Percentiles rank a stretch among this genome's conserved stretches.
These are phyloP conservation scores for Hirudinaria manillensis DNA, from an alignment of 2,888 invertebrate genomes.

Conservation along the genomic window DNA sequence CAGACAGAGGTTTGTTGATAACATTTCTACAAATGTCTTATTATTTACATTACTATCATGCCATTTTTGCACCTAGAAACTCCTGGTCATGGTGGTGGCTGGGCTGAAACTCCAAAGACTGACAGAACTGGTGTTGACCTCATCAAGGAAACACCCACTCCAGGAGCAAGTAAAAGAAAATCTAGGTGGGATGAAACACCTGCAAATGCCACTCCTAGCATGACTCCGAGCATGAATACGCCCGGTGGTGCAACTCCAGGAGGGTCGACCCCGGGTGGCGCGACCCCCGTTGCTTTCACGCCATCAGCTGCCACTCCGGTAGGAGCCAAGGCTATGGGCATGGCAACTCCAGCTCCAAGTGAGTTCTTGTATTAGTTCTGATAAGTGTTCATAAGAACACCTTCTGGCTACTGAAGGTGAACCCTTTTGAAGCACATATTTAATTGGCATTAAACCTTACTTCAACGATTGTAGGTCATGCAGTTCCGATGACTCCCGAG, in stretches of 20 bases:
- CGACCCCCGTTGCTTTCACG: conserved; percentile 51
- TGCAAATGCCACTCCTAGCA: conserved; percentile 58
- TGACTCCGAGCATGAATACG: conserved; percentile 45
- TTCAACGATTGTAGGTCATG: conserved; percentile 61
- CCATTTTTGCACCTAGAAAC: conserved; percentile 64
- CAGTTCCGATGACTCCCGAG: conserved; percentile 97
- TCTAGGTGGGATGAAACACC: conserved; percentile 99
- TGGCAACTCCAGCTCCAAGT: conserved; percentile 93
- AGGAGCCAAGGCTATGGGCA: conserved; percentile 85
- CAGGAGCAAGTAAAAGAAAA: conserved; percentile 85
- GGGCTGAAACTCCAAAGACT: conserved; percentile 97
- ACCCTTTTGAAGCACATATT: neutral
- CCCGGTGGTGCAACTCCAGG: conserved; percentile 40
- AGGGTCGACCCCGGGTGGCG: conserved; percentile 43
- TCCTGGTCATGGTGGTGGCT: conserved; percentile 89
- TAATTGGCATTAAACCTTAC: neutral
- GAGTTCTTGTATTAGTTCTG: conserved; percentile 29
- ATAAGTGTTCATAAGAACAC: neutral
- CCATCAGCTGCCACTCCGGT: conserved; percentile 55
- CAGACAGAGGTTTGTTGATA: conserved; percentile 68
- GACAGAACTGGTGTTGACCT: conserved; percentile 63
- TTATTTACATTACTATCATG: neutral
- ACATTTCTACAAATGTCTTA: neutral
- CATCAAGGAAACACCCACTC: conserved; percentile 84
- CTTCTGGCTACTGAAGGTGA: neutral